phyloP scores from a whole-genome alignment of 2,888 invertebrate genomes.

The Galeopsomyia nigrocyanea region DNA sequence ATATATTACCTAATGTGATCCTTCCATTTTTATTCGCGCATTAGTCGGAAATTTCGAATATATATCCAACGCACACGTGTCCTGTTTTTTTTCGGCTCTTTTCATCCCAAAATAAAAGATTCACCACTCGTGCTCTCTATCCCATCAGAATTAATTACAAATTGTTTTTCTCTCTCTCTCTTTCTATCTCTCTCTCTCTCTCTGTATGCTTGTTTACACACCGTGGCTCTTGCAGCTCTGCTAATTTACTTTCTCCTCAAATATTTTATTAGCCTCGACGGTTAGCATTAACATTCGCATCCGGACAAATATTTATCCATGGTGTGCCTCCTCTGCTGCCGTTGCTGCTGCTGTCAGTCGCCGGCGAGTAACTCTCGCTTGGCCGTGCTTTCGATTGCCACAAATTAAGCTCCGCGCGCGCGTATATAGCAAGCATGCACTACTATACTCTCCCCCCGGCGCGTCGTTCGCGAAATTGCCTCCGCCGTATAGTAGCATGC shows the following conservation, averaged over 20 bases:
- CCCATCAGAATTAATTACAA: not conserved
- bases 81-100: not conserved
- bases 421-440: not conserved
- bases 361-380: no score
- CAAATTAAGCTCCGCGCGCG: slow-evolving; percentile 32
- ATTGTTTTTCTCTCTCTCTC: no score
- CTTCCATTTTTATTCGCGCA: not conserved
- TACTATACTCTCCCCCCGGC: not conserved
- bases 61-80: slow-evolving; percentile 16
- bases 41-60: slow-evolving; percentile 29
- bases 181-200: no score
- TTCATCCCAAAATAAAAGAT: not conserved
- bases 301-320: no score
- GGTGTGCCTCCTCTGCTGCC: no score
- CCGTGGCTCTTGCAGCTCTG: no score
- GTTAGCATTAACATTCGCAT: no score
- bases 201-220: no score
- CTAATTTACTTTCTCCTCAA: no score
- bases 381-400: slow-evolving; percentile 29
- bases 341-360: no score
- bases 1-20: not conserved
- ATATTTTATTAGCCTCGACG: no score
- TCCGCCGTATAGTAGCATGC: slow-evolving; percentile 9
- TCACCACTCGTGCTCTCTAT: no score
- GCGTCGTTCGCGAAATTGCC: slow-evolving; percentile 24